Evolutionary conservation across 2,797 vertebrate species (phyloP).

Genomic region (Columba guinea): DNA sequence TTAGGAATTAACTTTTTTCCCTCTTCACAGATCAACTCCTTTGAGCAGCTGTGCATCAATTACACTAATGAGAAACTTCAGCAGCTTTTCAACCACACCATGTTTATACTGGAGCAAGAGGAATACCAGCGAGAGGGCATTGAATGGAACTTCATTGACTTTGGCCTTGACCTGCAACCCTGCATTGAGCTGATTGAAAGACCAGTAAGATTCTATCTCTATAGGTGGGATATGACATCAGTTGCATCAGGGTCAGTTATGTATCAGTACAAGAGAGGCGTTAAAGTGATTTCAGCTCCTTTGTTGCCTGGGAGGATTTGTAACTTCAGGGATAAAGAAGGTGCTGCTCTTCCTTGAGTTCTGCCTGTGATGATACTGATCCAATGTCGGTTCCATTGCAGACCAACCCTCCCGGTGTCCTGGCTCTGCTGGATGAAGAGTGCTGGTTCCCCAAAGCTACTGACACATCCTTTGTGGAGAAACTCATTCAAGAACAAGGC

Average conservation of each 20-base stretch:
- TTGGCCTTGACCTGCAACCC: slow-evolving; percentile 77
- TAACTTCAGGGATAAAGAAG: not conserved
- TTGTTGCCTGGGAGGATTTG: not conserved
- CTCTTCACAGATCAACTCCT: slow-evolving; percentile 88
- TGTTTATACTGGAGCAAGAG: slow-evolving; percentile 95
- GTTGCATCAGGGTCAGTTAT: not conserved
- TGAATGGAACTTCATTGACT: slow-evolving; percentile 97
- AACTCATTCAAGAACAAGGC: slow-evolving; percentile 89
- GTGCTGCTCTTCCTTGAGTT: not conserved
- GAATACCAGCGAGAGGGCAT: slow-evolving; percentile 94
- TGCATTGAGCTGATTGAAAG: slow-evolving; percentile 79
- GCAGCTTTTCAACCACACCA: slow-evolving; percentile 96
- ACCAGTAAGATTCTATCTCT: slow-evolving; percentile 63
- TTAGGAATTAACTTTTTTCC: not conserved
- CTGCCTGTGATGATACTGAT: not conserved
- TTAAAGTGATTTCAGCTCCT: not conserved
- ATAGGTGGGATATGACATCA: not conserved
- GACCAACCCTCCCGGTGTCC: slow-evolving; percentile 95
- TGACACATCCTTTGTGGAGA: slow-evolving; percentile 94
- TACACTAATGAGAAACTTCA: slow-evolving; percentile 95
- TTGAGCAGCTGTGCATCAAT: slow-evolving; percentile 94
- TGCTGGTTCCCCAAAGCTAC: slow-evolving; percentile 99
- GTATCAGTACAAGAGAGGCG: not conserved
- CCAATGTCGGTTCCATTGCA: slow-evolving; percentile 47
- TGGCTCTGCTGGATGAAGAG: slow-evolving; percentile 96